Conservation (phyloP, 2,888 invertebrate species). For the Clostera curtula region DNA sequence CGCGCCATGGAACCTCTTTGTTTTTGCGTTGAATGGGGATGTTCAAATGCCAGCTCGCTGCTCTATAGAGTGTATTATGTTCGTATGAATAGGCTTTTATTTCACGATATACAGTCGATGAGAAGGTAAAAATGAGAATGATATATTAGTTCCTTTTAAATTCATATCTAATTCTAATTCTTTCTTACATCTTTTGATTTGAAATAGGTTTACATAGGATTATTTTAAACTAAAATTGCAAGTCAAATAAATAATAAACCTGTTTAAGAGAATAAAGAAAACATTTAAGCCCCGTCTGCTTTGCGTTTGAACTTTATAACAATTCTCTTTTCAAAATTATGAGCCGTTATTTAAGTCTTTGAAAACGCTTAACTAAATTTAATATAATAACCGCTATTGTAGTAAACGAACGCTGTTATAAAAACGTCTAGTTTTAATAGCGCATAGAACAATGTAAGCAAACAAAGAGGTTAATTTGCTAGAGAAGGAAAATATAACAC, state of each 20-base stretch:
- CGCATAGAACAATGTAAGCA: slow-evolving; percentile 39
- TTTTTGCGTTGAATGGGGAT: slow-evolving; percentile 43
- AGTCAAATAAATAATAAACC: too few relatives aligned
- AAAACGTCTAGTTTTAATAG: slow-evolving; percentile 38
- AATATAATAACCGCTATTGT: slow-evolving; percentile 15
- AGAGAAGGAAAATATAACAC: slow-evolving; percentile 35
- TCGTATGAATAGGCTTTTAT: slow-evolving; percentile 24
- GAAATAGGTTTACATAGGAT: too few relatives aligned
- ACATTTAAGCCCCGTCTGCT: too few relatives aligned
- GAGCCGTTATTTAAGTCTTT: slow-evolving; percentile 14
- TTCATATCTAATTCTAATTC: too few relatives aligned
- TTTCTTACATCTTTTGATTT: too few relatives aligned
- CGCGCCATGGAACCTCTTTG: slow-evolving; percentile 46
- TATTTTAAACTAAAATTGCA: too few relatives aligned
- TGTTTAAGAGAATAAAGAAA: too few relatives aligned
- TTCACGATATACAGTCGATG: slow-evolving; percentile 7
- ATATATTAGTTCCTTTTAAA: too few relatives aligned
- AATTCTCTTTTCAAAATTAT: not conserved
- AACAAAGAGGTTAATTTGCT: slow-evolving; percentile 52
- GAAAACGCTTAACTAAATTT: slow-evolving; percentile 13
- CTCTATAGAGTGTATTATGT: slow-evolving; percentile 10
- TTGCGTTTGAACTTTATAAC: not conserved
- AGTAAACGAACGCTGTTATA: slow-evolving; percentile 12
- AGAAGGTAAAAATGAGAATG: too few relatives aligned
- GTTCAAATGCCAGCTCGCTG: slow-evolving; percentile 31